Base-by-base conservation (phyloP, 2,888 invertebrate genomes). In the Ophion ellenae region DNA sequence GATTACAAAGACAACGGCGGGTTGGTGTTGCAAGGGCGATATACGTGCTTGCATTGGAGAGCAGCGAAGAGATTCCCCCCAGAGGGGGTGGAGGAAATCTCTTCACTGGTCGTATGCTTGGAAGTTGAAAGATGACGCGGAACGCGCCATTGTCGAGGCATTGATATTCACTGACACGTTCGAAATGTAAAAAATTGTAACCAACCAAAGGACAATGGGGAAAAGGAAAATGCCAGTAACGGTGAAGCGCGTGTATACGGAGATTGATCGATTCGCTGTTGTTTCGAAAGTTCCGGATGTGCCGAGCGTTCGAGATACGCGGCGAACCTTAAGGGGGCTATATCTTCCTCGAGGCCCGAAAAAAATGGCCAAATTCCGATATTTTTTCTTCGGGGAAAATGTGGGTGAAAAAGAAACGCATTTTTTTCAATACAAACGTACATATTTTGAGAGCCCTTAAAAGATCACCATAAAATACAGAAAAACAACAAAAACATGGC, bases 1-100 rank as follows among this genome's bases (percentile, higher is more conserved):
- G 53, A 80, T 80, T 73, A 73, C 64, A 36, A 73, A 74, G 57
- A 40, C 32, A 76, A 66, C n/a, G 64, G 53, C 40, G 73, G 4
- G 64, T 59, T 64, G 24, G 73, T 28, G 59, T 73, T 6, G 3
- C 80, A 28, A 64, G 24, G 28, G 40, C 24, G 2, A 20, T 17
- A 17, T 57, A 11, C 32, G 10, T 17, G 20, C 36, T 14, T 28
- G 1, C 11, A 17, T 59, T 47, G 32, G 4, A 32, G 32, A 32
- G 3, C 32, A 32, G 32, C 2, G 3, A 32, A 32, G 32, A 32
- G 4, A 32, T 32, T 2, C 32, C 32, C 32, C 32, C 32, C 32
- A 0, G 32, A 4, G 28, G n/a, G 2, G 17, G 28, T 5, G 2
- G 17, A 24, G 53, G 57, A 7, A 32, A 32, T 7, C 9, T 69